Evolutionary conservation across 2,113 vertebrate genomes (phyloP).

Genomic region (Etheostoma spectabile): DNA sequence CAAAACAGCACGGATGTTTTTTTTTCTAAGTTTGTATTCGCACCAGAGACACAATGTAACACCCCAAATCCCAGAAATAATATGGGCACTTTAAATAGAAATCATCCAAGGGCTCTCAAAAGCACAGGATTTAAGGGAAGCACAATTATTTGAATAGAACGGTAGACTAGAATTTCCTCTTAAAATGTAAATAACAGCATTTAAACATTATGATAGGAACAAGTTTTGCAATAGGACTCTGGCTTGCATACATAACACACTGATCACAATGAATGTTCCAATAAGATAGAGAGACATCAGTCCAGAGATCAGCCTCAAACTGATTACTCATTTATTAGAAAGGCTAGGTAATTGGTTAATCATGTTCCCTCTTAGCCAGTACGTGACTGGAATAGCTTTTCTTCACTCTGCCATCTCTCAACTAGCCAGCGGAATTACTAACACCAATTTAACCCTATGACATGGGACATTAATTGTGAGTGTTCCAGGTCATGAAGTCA

Average conservation of each 20-base stretch:
- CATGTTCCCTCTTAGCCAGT: slow-evolving; percentile 62
- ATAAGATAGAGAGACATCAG: slow-evolving; percentile 59
- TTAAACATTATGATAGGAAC: slow-evolving; percentile 20
- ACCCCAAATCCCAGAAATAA: too few species aligned
- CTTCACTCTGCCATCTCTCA: slow-evolving; percentile 44
- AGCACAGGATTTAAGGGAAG: background rate
- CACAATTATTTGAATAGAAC: slow-evolving; percentile 3
- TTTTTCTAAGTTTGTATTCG: too few species aligned
- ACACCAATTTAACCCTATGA: slow-evolving; percentile 77
- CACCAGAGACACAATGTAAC: too few species aligned
- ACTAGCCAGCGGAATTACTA: slow-evolving; percentile 73
- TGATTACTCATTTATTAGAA: slow-evolving; percentile 76
- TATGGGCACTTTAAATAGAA: background rate
- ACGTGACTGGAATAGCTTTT: slow-evolving; percentile 66
- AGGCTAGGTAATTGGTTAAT: slow-evolving; percentile 77
- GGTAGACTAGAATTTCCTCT: background rate
- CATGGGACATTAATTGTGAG: slow-evolving; percentile 81
- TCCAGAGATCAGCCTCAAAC: slow-evolving; percentile 64
- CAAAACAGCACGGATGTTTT: too few species aligned
- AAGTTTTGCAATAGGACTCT: slow-evolving; percentile 33
- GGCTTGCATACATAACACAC: slow-evolving; percentile 36
- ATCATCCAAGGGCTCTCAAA: background rate
- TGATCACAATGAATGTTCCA: slow-evolving; percentile 41
- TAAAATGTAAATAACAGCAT: slow-evolving; percentile 19
- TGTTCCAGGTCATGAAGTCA: slow-evolving; percentile 78